Conservation (phyloP, 2,888 invertebrate species). For the Eupelmus urozonus region DNA sequence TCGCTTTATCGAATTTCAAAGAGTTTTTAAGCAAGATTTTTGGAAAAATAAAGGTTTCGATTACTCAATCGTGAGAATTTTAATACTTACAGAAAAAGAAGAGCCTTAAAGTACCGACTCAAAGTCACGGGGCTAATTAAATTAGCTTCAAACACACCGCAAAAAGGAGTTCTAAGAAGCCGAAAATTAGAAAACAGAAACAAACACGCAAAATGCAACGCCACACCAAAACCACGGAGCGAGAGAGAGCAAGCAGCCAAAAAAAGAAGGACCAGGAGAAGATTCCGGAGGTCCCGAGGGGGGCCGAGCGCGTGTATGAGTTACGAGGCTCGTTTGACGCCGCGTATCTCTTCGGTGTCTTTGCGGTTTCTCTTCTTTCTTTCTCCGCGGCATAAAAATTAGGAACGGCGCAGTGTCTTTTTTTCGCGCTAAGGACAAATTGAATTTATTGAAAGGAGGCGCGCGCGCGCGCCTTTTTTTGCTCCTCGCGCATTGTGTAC, state of each 20-base stretch:
- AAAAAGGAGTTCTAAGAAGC: slow-evolving; percentile 43
- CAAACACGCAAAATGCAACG: slow-evolving; percentile 20
- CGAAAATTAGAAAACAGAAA: slow-evolving; percentile 23
- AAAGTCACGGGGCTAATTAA: too few relatives aligned
- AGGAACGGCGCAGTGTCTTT: slow-evolving; percentile 29
- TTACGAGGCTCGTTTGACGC: slow-evolving; percentile 62
- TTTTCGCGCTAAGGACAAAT: slow-evolving; percentile 44
- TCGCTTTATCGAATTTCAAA: background rate
- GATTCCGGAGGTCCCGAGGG: slow-evolving; percentile 42
- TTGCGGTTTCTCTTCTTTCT: background rate
- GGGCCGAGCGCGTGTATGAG: slow-evolving; percentile 51
- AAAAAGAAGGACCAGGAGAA: slow-evolving; percentile 6
- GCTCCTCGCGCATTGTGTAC: slow-evolving; percentile 1
- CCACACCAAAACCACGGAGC: background rate
- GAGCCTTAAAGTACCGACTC: too few relatives aligned
- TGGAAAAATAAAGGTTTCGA: too few relatives aligned
- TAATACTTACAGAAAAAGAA: background rate
- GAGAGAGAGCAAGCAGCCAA: slow-evolving; percentile 6
- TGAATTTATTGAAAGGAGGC: slow-evolving; percentile 55
- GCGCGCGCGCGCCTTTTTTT: slow-evolving; percentile 33
- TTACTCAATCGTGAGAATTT: background rate
- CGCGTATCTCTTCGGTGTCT: slow-evolving; percentile 25
- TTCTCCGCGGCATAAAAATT: slow-evolving; percentile 55
- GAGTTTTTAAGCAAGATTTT: too few relatives aligned
- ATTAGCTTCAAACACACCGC: too few relatives aligned